Base-by-base conservation (phyloP, 2,888 invertebrate species). In the Eilema sororculum region DNA sequence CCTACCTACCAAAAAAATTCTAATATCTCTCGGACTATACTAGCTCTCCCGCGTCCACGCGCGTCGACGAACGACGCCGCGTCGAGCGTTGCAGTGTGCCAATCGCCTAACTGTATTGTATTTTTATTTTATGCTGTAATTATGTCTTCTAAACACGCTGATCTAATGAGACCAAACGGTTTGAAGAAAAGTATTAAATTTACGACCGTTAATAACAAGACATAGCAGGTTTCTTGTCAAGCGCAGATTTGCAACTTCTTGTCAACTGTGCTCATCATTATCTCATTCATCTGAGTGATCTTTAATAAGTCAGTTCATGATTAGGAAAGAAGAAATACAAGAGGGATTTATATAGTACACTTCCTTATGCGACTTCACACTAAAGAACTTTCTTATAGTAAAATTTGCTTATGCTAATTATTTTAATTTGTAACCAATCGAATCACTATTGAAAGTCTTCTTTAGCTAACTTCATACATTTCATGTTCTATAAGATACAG, bases 381-480 rank as follows among this genome's bases (percentile, higher is more conserved):
- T 52, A 52, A 52, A 8, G 20, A n/a, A 52, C 20, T 52, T 52
- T 8, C 52, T 52, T n/a, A 52, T n/a, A 52, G 6, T 52, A 52
- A 46, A 52, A 52, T n/a, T 52, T 6, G n/a, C 9, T 52, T n/a
- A 52, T 52, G 52, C 52, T 52, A n/a, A 52, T 52, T 52, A 52
- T n/a, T 20, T 46, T 46, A 20, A 46, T 46, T 52, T 52, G 52
- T n/a, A n/a, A n/a, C 9, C 20, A 9, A n/a, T 52, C n/a, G 20
- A 52, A 52, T 52, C 52, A n/a, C n/a, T 52, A 52, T n/a, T 52
- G 52, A 52, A 52, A 52, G n/a, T 52, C n/a, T 46, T 20, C 46
- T 52, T 52, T 8, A 52, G n/a, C 52, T n/a, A n/a, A 52, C n/a
- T 52, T 52, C n/a, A n/a, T n/a, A 20, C 52, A 0, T n/a, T 52